These are phyloP conservation scores for Epizoanthus stellaris DNA, from an alignment of 92 coral and sea anemone genomes.

Conservation along the genomic window DNA sequence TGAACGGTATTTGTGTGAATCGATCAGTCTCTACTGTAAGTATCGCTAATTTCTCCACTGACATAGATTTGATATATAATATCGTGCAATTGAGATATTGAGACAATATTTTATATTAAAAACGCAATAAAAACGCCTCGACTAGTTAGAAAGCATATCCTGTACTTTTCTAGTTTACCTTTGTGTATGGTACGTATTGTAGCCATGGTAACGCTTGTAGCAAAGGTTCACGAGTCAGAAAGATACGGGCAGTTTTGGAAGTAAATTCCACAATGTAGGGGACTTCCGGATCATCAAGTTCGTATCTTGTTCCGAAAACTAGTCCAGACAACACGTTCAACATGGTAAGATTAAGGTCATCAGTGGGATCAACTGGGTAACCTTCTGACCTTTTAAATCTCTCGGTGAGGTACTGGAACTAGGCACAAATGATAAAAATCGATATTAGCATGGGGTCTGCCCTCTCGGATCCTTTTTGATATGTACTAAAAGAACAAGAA, in stretches of 20 bases:
- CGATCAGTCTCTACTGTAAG: too few relatives aligned
- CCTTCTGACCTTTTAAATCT: not conserved
- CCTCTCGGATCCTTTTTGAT: too few relatives aligned
- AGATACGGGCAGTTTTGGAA: conserved; percentile 1
- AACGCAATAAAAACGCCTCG: too few relatives aligned
- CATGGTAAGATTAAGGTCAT: not conserved
- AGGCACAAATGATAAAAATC: not conserved
- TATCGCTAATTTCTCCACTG: too few relatives aligned
- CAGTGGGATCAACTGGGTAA: not conserved
- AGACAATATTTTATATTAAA: too few relatives aligned
- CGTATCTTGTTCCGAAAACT: not conserved
- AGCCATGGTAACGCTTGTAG: conserved; percentile 4
- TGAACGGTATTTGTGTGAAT: too few relatives aligned
- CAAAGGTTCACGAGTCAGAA: not conserved
- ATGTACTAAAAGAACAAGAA: too few relatives aligned
- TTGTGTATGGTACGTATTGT: conserved; percentile 10
- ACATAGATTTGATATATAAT: too few relatives aligned
- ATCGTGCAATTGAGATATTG: too few relatives aligned
- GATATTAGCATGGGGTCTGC: not conserved
- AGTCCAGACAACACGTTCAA: conserved; percentile 1
- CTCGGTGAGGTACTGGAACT: conserved; percentile 3
- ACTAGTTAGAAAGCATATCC: too few relatives aligned
- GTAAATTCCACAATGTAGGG: not conserved
- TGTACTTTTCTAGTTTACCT: not conserved
- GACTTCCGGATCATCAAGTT: not conserved